Base-by-base conservation (phyloP, 2,888 invertebrate genomes). In the Desoria tigrina region DNA sequence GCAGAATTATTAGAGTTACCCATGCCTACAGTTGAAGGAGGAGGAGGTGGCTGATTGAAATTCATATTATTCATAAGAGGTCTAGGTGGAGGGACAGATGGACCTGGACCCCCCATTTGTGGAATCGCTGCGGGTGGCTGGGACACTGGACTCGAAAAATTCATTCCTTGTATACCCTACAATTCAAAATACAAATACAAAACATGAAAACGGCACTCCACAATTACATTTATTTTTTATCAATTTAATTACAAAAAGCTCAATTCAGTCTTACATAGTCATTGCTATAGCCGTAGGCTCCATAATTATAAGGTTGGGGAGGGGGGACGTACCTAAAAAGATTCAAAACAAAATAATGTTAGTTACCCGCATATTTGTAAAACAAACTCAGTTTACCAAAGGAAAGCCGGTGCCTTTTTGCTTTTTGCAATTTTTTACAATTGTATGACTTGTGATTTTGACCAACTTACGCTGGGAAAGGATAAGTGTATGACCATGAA, bases 121-220 rank as follows among this genome's bases (percentile, higher is more conserved):
- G 75, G 72, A 58, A 73, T 74, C 6, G 68, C 61, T 64, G 69
- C 61, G 54, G 71, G 63, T 3, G 72, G 45, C 56, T 73, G 72
- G 23, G 63, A 63, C 2, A 63, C 55, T n/a, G 74, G 57, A 57
- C 65, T 68, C 26, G 72, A 64, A 50, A 74, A 74, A 66, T 68
- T 74, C 74, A 75, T 71, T 55, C 75, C 75, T 63, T 74, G 73
- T 37, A 69, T 68, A 27, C 70, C 74, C 65, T 72, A 56, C n/a
- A 59, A 61, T 18, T 14, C 27, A 11, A 45, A 54, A 65, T n/a
- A n/a, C n/a, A 27, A 50, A 59, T 45, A 45, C 23, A 54, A 50
- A 45, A n/a, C 14, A 42, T 56, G 7, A 42, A 23, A n/a, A n/a
- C n/a, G n/a, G n/a, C n/a, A n/a, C n/a, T n/a, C n/a, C n/a, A n/a